Evolutionary conservation across 2,113 vertebrate species (phyloP).

Genomic region (Oryzias javanicus): DNA sequence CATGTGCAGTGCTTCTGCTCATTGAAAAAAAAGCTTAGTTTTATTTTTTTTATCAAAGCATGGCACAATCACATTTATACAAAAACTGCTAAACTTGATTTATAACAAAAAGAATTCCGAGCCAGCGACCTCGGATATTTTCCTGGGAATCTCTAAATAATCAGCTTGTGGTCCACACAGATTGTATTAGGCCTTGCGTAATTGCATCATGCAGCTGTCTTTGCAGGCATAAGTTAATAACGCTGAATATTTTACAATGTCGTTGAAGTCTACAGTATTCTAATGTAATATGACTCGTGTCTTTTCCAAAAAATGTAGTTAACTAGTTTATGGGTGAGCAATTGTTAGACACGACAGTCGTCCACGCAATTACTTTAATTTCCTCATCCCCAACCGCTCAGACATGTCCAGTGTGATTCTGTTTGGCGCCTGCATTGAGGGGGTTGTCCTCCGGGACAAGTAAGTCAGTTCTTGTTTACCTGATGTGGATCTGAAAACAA

Average conservation of each 20-base stretch:
- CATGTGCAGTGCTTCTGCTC: no score
- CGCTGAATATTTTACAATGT: conserved; percentile 37
- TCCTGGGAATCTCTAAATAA: conserved; percentile 37
- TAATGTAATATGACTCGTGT: conserved; percentile 33
- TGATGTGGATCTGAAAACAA: background rate
- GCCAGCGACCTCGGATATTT: conserved; percentile 17
- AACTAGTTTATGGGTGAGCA: conserved; percentile 20
- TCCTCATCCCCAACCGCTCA: conserved; percentile 74
- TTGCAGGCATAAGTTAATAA: conserved; percentile 58
- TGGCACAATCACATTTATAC: no score
- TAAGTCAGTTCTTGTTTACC: conserved; percentile 66
- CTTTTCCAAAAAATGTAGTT: conserved; percentile 12
- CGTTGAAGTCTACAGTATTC: conserved; percentile 46
- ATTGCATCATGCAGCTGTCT: conserved; percentile 46
- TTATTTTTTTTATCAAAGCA: no score
- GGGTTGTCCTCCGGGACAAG: conserved; percentile 93
- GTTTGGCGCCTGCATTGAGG: conserved; percentile 95
- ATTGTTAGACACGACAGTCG: background rate
- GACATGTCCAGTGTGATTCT: conserved; percentile 91
- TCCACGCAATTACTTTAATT: conserved; percentile 3
- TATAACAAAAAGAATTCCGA: conserved; percentile 2
- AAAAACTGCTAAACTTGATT: background rate
- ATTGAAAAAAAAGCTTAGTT: no score
- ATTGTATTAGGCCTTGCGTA: conserved; percentile 57
- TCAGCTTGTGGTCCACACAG: conserved; percentile 37